Base-by-base conservation (phyloP, 2,113 vertebrate species). In the Turnix velox region DNA sequence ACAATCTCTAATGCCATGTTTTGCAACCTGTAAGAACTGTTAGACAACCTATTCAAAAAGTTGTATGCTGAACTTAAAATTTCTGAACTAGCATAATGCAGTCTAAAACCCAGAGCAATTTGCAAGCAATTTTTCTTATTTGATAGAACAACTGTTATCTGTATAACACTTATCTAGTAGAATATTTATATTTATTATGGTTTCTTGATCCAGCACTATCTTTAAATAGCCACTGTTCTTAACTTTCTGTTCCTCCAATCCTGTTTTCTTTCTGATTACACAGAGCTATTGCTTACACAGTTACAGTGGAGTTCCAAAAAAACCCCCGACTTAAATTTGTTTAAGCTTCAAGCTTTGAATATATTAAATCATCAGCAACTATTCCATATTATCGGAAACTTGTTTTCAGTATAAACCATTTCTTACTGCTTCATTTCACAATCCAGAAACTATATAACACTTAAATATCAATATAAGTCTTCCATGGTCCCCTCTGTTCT, bases 261-360 rank as follows among this genome's bases (percentile, higher is more conserved):
- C 11, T n/a, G 15, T 57, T 78, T 54, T 40, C 10, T 82, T 76
- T 59, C 51, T 72, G 14, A 89, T 58, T 12, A 7, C 22, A 43
- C 23, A 45, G 17, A 69, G 4, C 43, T 14, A 59, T 3, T 45
- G 6, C 42, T 83, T 80, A 71, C 4, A 76, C 30, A 39, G 7
- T 54, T 80, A 66, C 7, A 77, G 80, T 2, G n/a, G 3, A 69
- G 10, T 9, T 69, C 63, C 17, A 51, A 88, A 92, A n/a, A 37
- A 4, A 0, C 0, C 0, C 0, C 11, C 2, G 46, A 62, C 13
- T 35, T 85, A 25, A 30, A 76, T 46, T 54, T 62, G 4, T 69
- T 19, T 10, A 18, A 33, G 16, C 54, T 30, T 48, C 12, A 76
- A 39, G 17, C 19, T 83, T 68, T 24, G 79, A 58, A 65, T 65